Evolutionary conservation across 2,113 vertebrate genomes (phyloP).

Genomic region (Phalacrocorax brasilianus): DNA sequence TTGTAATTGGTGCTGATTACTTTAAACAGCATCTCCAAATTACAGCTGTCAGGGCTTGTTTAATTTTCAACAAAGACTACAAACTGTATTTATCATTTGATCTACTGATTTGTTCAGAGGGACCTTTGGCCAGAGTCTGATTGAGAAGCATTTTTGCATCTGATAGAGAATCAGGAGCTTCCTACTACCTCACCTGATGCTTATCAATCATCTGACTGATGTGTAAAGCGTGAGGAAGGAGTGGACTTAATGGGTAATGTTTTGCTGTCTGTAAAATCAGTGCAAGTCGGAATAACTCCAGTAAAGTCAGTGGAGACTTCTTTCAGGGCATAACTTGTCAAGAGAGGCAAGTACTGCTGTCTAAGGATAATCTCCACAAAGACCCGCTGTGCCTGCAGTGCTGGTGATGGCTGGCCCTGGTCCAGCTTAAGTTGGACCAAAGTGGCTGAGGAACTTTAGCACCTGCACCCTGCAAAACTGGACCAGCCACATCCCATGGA

Average conservation of each 20-base stretch:
- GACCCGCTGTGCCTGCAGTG: not conserved
- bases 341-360: not conserved
- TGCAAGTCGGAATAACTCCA: not conserved
- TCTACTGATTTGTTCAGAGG: not conserved
- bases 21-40: not conserved
- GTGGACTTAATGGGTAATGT: not conserved
- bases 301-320: not conserved
- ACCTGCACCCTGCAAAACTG: rapidly evolving
- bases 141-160: not conserved
- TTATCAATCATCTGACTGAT: not conserved
- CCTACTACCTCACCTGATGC: not conserved
- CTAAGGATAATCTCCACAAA: not conserved
- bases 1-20: not conserved
- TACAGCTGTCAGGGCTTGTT: not conserved
- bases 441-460: not conserved
- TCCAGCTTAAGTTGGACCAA: not conserved
- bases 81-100: not conserved
- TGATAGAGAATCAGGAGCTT: not conserved
- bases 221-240: not conserved
- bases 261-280: not conserved
- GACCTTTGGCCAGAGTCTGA: not conserved
- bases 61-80: slow-evolving; percentile 20
- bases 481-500: not conserved
- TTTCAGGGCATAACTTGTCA: not conserved
- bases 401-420: not conserved